Evolutionary conservation across 1,140 invertebrate genomes (phyloP), one percentile per base, ranked within the genome.

Genomic region (Gonioctena quinquepunctata): DNA sequence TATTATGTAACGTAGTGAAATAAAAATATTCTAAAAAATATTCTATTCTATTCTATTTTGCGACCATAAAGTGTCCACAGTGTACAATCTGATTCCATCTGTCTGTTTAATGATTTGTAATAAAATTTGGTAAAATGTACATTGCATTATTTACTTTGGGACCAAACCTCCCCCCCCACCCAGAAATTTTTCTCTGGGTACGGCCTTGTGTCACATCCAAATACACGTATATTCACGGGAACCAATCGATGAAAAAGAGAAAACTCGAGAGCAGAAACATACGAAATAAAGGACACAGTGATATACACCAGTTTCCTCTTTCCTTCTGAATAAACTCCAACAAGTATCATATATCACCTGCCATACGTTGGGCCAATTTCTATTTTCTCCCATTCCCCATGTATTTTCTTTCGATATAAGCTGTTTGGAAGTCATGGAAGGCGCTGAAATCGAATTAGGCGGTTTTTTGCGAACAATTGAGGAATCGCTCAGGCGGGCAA

Each of bases 321-420:
- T 42, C 33, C 33, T 42, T 42, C 33, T 42, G 33, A 42, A 42
- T 42, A 42, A 42, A 42, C 33, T 42, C 11, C 16, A 21, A 59
- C 56, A 25, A 59, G 56, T 59, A 59, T 59, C 56, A 59, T 13
- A 26, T 59, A 59, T 59, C 56, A 59, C 56, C 23, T 25, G 56
- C 23, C 23, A 25, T 22, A 25, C 21, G 56, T 25, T 59, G 21
- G 16, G 56, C 25, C 56, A 59, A 59, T 59, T 59, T 26, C 23
- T 22, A 59, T 59, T 25, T 59, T 25, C 22, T 56, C 52, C n/a
- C 11, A 11, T 56, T 56, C 11, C 22, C 18, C n/a, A 21, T 19
- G n/a, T 56, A 56, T 56, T 56, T 59, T 26, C 56, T 59, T 16
- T 7, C 56, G 21, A 59, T 59, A 59, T 59, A 26, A 59, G 23